Base-by-base conservation (phyloP, 2,888 invertebrate genomes). In the Orthosia gothica region DNA sequence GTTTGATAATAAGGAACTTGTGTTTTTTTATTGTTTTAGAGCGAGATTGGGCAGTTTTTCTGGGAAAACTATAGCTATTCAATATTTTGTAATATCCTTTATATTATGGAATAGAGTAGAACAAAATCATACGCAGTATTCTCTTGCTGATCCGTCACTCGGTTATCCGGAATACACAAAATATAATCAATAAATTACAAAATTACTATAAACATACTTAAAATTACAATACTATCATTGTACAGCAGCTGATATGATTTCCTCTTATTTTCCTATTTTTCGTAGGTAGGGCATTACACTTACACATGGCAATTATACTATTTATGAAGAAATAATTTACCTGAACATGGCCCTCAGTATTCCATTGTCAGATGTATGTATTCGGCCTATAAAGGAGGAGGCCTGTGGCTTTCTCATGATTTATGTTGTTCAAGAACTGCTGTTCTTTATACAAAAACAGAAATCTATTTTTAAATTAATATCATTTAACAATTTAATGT, bases 1-100 rank as follows among this genome's bases (percentile, higher is more conserved):
- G 18, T 70, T 20, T 58, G 59, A 70, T 81, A 79, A 40, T 18
- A 26, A 16, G 26, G 59, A 26, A 32, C 11, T 32, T n/a, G 52
- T 32, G 0, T 54, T 49, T 26, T 50, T 20, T 23, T 26, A 23
- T 49, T n/a, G 3, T 54, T 59, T 40, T 76, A 70, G 55, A 20
- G 15, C 2, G 23, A n/a, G 49, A 54, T n/a, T 9, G 3, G 9
- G 2, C 5, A 0, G 5, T 18, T 49, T 49, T 45, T 49, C 11
- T 50, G 9, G 1, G n/a, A 45, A n/a, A 58, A 16, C 13, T 40
- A 16, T 11, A 18, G 18, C 0, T 5, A 3, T 59, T 59, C 1
- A 49, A 12, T 49, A 3, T 18, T 26, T 49, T 1, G 18, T 7
- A 26, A 18, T 20, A 9, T 20, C 15, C 7, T 15, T 1, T 0